Evolutionary conservation across 2,888 invertebrate genomes (phyloP), one percentile per base, ranked within the genome.

Genomic region (Ectobius pallidus): DNA sequence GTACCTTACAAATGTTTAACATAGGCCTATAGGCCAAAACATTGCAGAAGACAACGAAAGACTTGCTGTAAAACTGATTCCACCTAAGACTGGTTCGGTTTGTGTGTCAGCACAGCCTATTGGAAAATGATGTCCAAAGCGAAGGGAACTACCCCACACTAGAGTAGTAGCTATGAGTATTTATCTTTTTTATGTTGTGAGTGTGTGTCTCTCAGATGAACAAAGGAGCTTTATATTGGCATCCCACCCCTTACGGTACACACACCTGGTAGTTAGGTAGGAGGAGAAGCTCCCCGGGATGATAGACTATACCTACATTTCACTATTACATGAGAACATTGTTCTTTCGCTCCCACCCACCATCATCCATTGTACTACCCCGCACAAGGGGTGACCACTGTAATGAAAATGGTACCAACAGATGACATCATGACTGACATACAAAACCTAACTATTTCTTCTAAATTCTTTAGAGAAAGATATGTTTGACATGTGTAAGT

Each of bases 241-340:
- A 46, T 27, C 65, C 42, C 65, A 58, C 58, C 58, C 52, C 58
- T 30, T 30, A 30, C 27, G 18, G 30, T 65, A 65, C 65, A 65
- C 65, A 65, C 70, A 39, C 70, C 70, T 58, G 58, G 69, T 30
- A 25, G 27, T 16, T n/a, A 2, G 4, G 58, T 1, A n/a, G 58
- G n/a, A 18, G 32, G n/a, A n/a, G 18, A n/a, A 46, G 34, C 7
- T 34, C 34, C 34, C 34, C 34, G 6, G 34, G 46, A 16, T 30
- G 58, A 30, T 58, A 58, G 58, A 58, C 58, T 30, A 55, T 55
- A 55, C 69, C 39, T 25, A 65, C 39, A 70, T 58, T 55, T 70
- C 70, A 58, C 70, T 70, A 70, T 70, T 70, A 55, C 42, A 69
- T 42, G 61, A 61, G 70, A n/a, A 70, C 70, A 58, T 70, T 70